Evolutionary conservation across 1,140 invertebrate species (phyloP).

Genomic region (Bactericera cockerelli): DNA sequence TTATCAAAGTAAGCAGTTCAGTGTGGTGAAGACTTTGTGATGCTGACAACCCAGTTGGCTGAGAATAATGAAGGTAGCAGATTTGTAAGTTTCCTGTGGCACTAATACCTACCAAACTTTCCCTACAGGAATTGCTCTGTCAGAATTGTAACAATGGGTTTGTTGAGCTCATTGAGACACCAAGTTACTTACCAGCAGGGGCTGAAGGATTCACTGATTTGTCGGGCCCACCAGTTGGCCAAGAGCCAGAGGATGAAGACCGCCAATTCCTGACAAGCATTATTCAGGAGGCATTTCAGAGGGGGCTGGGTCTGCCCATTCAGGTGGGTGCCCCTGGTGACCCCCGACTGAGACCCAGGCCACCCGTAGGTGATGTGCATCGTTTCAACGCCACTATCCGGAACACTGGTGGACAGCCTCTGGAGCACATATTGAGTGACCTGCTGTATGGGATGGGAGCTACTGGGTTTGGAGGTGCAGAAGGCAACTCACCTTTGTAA

Average conservation of each 20-base stretch:
- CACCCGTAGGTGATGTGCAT: not conserved
- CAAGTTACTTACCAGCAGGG: too few species aligned
- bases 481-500: not conserved
- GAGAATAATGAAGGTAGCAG: too few species aligned
- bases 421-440: not conserved
- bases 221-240: not conserved
- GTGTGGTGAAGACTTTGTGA: not conserved
- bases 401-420: not conserved
- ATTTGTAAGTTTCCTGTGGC: too few species aligned
- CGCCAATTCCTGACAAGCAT: not conserved
- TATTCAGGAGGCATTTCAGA: not conserved
- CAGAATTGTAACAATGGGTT: not conserved
- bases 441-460: not conserved
- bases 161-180: not conserved
- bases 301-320: not conserved
- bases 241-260: not conserved
- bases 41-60: too few species aligned
- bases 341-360: not conserved
- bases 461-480: not conserved
- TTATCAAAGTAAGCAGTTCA: not conserved
- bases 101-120: too few species aligned
- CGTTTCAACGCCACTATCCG: too few species aligned
- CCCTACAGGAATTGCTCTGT: not conserved
- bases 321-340: not conserved
- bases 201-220: not conserved